These are phyloP conservation scores for Porites cylindrica DNA, from an alignment of 92 coral and sea anemone genomes.

Conservation along the genomic window DNA sequence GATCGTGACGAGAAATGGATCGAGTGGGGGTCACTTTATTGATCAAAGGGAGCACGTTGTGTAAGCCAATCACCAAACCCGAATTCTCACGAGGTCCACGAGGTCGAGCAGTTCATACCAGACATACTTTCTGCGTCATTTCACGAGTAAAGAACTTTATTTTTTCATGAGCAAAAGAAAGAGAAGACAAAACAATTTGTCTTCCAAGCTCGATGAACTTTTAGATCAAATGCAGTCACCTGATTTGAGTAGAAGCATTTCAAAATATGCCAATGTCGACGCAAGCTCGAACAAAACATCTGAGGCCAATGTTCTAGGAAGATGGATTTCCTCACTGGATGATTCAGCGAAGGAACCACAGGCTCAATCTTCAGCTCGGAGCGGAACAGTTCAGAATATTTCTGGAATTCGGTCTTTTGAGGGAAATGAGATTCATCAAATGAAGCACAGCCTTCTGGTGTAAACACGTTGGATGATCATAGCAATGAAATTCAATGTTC, in stretches of 20 bases:
- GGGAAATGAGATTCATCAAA: neutral
- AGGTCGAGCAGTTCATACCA: too few species aligned
- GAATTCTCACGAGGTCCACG: too few species aligned
- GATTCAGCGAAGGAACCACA: conserved; percentile 4
- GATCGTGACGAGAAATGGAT: neutral
- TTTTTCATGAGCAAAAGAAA: neutral
- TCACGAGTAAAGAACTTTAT: neutral
- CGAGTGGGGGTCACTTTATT: too few species aligned
- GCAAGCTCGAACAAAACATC: neutral
- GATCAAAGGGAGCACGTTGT: neutral
- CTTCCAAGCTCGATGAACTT: neutral
- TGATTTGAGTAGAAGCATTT: neutral
- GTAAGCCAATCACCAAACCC: neutral
- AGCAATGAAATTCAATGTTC: neutral
- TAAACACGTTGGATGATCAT: neutral
- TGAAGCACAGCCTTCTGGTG: neutral
- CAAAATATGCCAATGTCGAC: neutral
- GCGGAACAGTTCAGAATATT: neutral
- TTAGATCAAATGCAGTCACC: neutral
- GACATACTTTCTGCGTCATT: neutral
- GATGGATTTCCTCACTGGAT: conserved; percentile 68
- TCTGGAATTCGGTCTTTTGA: neutral
- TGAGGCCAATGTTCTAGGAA: neutral
- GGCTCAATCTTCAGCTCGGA: neutral
- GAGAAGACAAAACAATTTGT: neutral